Conservation (phyloP, 2,888 invertebrate species). For the Flabesymbios commensalis region DNA sequence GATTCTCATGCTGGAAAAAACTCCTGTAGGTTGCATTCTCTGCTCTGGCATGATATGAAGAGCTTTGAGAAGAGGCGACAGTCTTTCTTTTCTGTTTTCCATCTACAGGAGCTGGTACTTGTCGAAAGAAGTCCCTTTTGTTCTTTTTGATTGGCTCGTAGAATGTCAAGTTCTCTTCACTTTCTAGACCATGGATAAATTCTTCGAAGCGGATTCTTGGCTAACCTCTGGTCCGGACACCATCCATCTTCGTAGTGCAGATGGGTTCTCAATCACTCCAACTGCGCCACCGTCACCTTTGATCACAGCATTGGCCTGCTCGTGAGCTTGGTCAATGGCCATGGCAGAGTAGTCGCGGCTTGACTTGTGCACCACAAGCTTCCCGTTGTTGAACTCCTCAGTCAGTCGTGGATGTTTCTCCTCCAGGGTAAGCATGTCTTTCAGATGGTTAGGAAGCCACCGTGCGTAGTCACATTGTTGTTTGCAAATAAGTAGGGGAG, state of each 20-base stretch:
- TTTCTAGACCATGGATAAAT: conserved; percentile 4
- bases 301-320: conserved; percentile 38
- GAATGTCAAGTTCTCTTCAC: conserved; percentile 17
- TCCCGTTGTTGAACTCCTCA: conserved; percentile 32
- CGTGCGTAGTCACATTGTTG: conserved; percentile 37
- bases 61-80: conserved; percentile 24
- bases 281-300: conserved; percentile 40
- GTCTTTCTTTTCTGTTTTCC: conserved; percentile 17
- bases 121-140: background rate
- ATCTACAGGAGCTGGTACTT: background rate
- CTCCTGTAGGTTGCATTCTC: conserved; percentile 21
- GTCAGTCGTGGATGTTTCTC: conserved; percentile 29
- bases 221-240: conserved; percentile 38
- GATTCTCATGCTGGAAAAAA: conserved; percentile 31
- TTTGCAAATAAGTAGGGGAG: conserved; percentile 35
- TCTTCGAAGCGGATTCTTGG: background rate
- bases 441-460: conserved; percentile 38
- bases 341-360: conserved; percentile 29
- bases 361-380: conserved; percentile 36
- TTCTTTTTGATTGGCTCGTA: background rate
- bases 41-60: conserved; percentile 31
- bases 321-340: conserved; percentile 40
- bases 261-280: conserved; percentile 36
- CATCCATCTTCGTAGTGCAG: conserved; percentile 39
- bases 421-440: conserved; percentile 34